These are phyloP conservation scores for Stigmatopora nigra DNA, from an alignment of 2,113 vertebrate genomes.

Conservation along the genomic window DNA sequence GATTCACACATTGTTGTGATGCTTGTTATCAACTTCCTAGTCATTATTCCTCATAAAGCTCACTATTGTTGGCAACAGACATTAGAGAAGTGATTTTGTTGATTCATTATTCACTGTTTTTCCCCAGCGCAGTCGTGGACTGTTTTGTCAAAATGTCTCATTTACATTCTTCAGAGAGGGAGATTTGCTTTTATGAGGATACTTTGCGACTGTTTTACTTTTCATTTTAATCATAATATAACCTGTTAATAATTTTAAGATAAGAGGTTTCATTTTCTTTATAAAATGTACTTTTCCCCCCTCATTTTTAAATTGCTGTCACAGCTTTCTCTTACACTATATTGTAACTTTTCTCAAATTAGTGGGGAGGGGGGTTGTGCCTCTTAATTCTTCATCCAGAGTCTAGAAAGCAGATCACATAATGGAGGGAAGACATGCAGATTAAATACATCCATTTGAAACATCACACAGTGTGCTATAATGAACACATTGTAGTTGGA, in stretches of 20 bases:
- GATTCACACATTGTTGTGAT: constrained; percentile 42
- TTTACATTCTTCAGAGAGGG: constrained; percentile 13
- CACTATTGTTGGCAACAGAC: constrained; percentile 31
- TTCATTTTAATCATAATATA: not conserved
- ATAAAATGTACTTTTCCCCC: no score
- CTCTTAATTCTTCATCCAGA: constrained; percentile 25
- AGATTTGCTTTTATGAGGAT: constrained; percentile 10
- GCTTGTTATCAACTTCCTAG: constrained; percentile 38
- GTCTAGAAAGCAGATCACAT: constrained; percentile 49
- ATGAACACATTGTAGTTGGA: constrained; percentile 36
- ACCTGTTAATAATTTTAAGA: no score
- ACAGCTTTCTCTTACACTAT: no score
- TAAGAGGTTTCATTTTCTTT: no score
- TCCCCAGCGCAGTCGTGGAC: constrained; percentile 13
- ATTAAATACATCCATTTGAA: constrained; percentile 66
- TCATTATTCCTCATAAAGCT: constrained; percentile 49
- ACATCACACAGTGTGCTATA: constrained; percentile 36
- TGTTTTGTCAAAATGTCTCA: constrained; percentile 19
- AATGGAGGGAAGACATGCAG: constrained; percentile 33
- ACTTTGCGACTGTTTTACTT: not conserved
- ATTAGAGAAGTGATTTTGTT: constrained; percentile 29
- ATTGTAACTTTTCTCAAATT: constrained; percentile 28
- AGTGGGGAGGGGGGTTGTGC: constrained; percentile 24
- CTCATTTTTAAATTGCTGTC: no score
- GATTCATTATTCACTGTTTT: constrained; percentile 31